A percentile compares a stretch with the other conserved stretches of the same genome.
These are phyloP conservation scores for Cyprinodon brontotheroides DNA, from an alignment of 2,113 vertebrate genomes.

Conservation along the genomic window DNA sequence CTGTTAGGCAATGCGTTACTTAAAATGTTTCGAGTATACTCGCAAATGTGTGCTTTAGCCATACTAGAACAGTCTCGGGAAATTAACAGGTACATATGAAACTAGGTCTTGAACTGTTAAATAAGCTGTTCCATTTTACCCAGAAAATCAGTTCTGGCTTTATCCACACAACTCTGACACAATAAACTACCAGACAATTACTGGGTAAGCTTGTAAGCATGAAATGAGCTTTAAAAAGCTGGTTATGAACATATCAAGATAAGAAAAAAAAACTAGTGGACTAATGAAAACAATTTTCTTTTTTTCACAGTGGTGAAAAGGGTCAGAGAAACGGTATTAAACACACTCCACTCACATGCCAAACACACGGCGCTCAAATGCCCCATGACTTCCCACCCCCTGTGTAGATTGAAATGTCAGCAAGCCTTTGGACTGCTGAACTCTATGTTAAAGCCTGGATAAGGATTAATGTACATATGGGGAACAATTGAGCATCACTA, in stretches of 20 bases:
- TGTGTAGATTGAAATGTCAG: slow-evolving; percentile 61
- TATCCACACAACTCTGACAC: too few species aligned
- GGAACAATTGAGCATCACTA: slow-evolving; percentile 55
- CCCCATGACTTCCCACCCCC: slow-evolving; percentile 25
- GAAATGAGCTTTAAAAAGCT: slow-evolving; percentile 26
- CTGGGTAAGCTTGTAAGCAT: too few species aligned
- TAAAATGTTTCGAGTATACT: too few species aligned
- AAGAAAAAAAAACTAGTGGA: slow-evolving; percentile 37
- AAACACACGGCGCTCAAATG: slow-evolving; percentile 18
- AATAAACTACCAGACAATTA: too few species aligned
- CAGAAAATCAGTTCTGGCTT: too few species aligned
- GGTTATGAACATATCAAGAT: slow-evolving; percentile 52
- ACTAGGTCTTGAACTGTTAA: too few species aligned
- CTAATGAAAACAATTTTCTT: slow-evolving; percentile 50
- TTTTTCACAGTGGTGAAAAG: slow-evolving; percentile 33
- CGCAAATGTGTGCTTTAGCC: too few species aligned
- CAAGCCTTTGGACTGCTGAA: slow-evolving; percentile 19
- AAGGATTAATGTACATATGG: slow-evolving; percentile 64
- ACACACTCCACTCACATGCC: slow-evolving; percentile 31
- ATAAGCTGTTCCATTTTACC: too few species aligned
- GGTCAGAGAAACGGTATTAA: slow-evolving; percentile 53
- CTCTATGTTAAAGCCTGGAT: slow-evolving; percentile 29
- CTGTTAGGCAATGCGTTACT: too few species aligned
- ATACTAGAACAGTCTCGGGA: too few species aligned
- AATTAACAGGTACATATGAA: too few species aligned